These are phyloP conservation scores for Lates calcarifer DNA, from an alignment of 2,113 vertebrate genomes.

Conservation along the genomic window DNA sequence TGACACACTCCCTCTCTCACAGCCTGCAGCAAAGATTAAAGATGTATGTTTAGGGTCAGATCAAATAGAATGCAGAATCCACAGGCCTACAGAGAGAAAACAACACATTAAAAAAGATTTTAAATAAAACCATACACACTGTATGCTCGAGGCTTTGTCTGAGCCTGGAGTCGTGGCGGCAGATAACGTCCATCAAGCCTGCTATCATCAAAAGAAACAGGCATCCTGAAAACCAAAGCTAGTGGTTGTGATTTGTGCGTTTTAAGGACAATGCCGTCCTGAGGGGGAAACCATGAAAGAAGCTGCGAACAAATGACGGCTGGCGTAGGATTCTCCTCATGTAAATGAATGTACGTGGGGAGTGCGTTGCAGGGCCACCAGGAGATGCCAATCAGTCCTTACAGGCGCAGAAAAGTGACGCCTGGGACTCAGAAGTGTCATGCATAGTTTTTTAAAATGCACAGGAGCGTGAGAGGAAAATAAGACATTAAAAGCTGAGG, in stretches of 20 bases:
- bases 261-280: slow-evolving; percentile 65
- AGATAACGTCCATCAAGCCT: slow-evolving; percentile 79
- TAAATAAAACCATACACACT: slow-evolving; percentile 73
- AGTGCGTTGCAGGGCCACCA: slow-evolving; percentile 27
- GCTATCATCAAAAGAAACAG: slow-evolving; percentile 68
- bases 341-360: slow-evolving; percentile 52
- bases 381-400: slow-evolving; percentile 50
- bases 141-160: slow-evolving; percentile 70
- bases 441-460: slow-evolving; percentile 28
- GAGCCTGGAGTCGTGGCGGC: slow-evolving; percentile 60
- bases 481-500: slow-evolving; percentile 52
- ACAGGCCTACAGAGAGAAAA: slow-evolving; percentile 73
- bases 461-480: slow-evolving; percentile 45
- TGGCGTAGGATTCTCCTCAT: slow-evolving; percentile 45
- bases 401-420: slow-evolving; percentile 44
- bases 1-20: slow-evolving; percentile 67
- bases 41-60: slow-evolving; percentile 83
- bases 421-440: slow-evolving; percentile 56
- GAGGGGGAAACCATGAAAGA: slow-evolving; percentile 43
- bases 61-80: slow-evolving; percentile 81
- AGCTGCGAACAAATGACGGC: slow-evolving; percentile 46
- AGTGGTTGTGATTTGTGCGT: slow-evolving; percentile 48
- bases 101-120: slow-evolving; percentile 69
- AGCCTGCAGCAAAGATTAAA: slow-evolving; percentile 82
- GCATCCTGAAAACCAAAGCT: slow-evolving; percentile 39